Conservation (phyloP, 2,797 vertebrate species). For the Acanthopagrus latus region DNA sequence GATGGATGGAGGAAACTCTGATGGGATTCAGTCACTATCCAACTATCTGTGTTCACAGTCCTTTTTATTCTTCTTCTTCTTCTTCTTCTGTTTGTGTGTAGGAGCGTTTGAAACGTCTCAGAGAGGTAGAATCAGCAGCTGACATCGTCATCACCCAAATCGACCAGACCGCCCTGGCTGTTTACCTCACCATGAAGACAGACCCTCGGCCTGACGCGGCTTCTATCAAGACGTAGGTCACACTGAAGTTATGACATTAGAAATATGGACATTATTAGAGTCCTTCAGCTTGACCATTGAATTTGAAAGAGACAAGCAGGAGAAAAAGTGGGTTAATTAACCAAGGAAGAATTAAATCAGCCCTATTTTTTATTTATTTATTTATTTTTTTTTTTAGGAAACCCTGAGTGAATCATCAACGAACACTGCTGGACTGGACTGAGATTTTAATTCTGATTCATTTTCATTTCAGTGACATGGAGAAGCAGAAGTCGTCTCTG, state of each 20-base stretch:
- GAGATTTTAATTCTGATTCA: background rate
- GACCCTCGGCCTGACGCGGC: slow-evolving; percentile 97
- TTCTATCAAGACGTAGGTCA: slow-evolving; percentile 93
- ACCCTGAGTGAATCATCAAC: too few species aligned
- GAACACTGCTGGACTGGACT: background rate
- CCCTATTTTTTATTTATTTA: too few species aligned
- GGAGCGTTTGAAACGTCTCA: slow-evolving; percentile 93
- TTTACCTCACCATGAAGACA: slow-evolving; percentile 97
- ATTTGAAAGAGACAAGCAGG: background rate
- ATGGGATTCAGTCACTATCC: background rate
- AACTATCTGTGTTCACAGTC: background rate
- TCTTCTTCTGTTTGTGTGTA: slow-evolving; percentile 58
- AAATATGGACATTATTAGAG: background rate
- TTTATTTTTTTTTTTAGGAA: too few species aligned
- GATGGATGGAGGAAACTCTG: background rate
- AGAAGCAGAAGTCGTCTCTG: slow-evolving; percentile 95
- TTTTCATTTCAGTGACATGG: slow-evolving; percentile 92
- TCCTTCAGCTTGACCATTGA: background rate
- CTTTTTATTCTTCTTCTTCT: background rate
- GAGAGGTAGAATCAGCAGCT: slow-evolving; percentile 91
- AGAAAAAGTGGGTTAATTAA: too few species aligned
- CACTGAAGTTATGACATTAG: background rate
- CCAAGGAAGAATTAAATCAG: too few species aligned
- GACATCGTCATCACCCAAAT: slow-evolving; percentile 93
- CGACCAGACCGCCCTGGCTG: slow-evolving; percentile 94